Conservation (phyloP, 2,888 invertebrate species). For the Griposia aprilina region DNA sequence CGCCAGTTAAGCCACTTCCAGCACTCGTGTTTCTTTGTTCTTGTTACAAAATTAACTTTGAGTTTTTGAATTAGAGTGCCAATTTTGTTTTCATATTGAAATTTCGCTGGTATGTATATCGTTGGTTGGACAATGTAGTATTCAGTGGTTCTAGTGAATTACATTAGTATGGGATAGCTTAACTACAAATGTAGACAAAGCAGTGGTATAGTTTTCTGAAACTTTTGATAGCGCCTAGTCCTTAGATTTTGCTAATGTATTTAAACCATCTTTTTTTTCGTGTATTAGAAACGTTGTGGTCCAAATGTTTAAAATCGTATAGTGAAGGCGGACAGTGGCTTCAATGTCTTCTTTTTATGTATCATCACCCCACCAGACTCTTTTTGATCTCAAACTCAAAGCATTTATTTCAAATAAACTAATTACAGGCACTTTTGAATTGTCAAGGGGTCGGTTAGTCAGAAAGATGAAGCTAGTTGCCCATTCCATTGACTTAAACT, state of each 20-base stretch:
- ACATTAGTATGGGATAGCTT: not conserved
- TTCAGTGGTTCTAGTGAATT: not conserved
- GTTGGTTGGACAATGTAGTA: not conserved
- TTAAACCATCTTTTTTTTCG: not conserved
- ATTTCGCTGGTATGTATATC: constrained; percentile 55
- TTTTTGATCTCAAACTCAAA: not conserved
- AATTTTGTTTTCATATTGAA: constrained; percentile 69
- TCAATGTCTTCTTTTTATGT: not conserved
- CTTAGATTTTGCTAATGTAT: too few species aligned
- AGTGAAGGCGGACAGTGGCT: not conserved
- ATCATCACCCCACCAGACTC: not conserved
- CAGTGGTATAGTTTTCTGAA: not conserved
- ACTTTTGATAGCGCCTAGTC: not conserved
- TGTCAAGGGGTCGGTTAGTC: too few species aligned
- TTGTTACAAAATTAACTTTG: constrained; percentile 71
- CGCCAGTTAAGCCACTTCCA: constrained; percentile 78
- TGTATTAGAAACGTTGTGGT: not conserved
- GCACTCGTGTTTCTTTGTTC: constrained; percentile 77
- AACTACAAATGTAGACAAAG: not conserved
- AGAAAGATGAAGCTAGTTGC: too few species aligned
- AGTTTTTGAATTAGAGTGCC: constrained; percentile 67
- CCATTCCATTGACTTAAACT: too few species aligned
- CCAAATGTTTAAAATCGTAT: not conserved
- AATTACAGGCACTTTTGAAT: too few species aligned
- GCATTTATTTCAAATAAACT: too few species aligned